Percentiles rank a stretch among this genome's conserved stretches.
Evolutionary conservation across 2,888 invertebrate species (phyloP).

Genomic region (Laspeyria flexula): DNA sequence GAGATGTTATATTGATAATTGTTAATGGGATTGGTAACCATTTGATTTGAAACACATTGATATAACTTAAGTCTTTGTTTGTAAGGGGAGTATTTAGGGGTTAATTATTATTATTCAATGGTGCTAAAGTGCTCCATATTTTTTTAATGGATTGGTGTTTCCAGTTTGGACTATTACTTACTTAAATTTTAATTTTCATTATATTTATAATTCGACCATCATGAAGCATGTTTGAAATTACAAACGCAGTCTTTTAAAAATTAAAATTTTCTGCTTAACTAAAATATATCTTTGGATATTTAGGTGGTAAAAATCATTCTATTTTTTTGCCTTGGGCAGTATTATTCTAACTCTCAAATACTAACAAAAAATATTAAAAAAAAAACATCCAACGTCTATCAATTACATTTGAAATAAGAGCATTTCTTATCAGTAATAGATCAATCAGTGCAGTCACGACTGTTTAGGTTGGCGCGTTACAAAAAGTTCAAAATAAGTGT

Average conservation of each 20-base stretch:
- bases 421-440: constrained; percentile 83
- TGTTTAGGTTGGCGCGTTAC: constrained; percentile 47
- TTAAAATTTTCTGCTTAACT: too few relatives aligned
- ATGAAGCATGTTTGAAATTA: too few relatives aligned
- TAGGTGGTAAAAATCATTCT: too few relatives aligned
- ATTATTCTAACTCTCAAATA: constrained; percentile 26
- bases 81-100: neutral
- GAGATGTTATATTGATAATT: constrained; percentile 75
- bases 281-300: too few relatives aligned
- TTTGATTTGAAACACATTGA: constrained; percentile 33
- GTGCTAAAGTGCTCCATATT: neutral
- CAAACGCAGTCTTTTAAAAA: too few relatives aligned
- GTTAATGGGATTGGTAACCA: constrained; percentile 63
- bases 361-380: constrained; percentile 68
- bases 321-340: too few relatives aligned
- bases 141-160: too few relatives aligned
- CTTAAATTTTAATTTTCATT: too few relatives aligned
- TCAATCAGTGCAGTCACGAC: constrained; percentile 65
- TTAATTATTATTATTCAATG: neutral
- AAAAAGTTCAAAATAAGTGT: constrained; percentile 10
- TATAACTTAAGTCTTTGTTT: constrained; percentile 12
- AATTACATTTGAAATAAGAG: constrained; percentile 82
- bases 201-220: too few relatives aligned
- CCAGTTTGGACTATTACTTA: too few relatives aligned
- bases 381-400: constrained; percentile 78